phyloP scores from a whole-genome alignment of 2,797 vertebrate species.

The Megalops cyprinoides region DNA sequence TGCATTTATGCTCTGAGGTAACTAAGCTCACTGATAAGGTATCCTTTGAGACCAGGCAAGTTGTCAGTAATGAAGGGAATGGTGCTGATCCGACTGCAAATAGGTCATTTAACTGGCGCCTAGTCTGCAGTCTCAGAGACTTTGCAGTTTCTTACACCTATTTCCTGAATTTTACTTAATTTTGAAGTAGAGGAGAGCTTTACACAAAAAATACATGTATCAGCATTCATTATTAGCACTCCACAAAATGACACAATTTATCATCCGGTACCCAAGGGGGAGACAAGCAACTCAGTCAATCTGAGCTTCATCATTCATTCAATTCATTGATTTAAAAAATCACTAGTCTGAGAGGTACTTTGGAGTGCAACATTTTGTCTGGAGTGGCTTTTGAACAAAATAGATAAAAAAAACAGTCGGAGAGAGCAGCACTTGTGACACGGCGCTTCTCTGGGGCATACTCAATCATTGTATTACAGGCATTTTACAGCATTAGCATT shows the following conservation, averaged over 20 bases:
- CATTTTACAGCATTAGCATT: slow-evolving; percentile 6
- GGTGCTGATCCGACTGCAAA: slow-evolving; percentile 70
- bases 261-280: slow-evolving; percentile 64
- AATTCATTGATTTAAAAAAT: slow-evolving; percentile 73
- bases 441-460: not conserved
- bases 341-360: slow-evolving; percentile 66
- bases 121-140: slow-evolving; percentile 62
- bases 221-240: slow-evolving; percentile 68
- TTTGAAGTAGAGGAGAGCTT: slow-evolving; percentile 37
- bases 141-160: slow-evolving; percentile 51
- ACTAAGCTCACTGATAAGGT: slow-evolving; percentile 54
- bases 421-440: slow-evolving; percentile 45
- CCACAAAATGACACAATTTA: slow-evolving; percentile 68
- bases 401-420: slow-evolving; percentile 43
- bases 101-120: slow-evolving; percentile 71
- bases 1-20: slow-evolving; percentile 32
- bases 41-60: slow-evolving; percentile 64
- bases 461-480: not conserved
- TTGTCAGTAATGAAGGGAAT: slow-evolving; percentile 75
- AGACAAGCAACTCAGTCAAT: slow-evolving; percentile 56
- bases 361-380: slow-evolving; percentile 66
- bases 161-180: slow-evolving; percentile 58
- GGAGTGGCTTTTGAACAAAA: slow-evolving; percentile 63
- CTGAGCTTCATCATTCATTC: slow-evolving; percentile 68
- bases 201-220: slow-evolving; percentile 42